These are phyloP conservation scores for Neostethus bicornis DNA, from an alignment of 2,797 vertebrate genomes.

Conservation along the genomic window DNA sequence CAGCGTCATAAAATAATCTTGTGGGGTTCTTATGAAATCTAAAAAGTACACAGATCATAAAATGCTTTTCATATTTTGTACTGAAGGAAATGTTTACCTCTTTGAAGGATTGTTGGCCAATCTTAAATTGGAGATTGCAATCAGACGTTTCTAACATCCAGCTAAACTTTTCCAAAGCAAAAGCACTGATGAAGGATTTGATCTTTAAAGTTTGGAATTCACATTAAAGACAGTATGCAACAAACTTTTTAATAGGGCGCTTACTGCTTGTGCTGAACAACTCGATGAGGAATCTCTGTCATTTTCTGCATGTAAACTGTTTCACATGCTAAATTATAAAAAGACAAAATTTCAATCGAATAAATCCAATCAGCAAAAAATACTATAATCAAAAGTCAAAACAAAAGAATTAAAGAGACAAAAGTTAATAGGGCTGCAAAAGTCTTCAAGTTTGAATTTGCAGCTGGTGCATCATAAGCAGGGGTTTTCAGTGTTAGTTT, in stretches of 20 bases:
- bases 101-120: conserved; percentile 11
- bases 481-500: no score
- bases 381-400: no score
- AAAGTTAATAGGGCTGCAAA: no score
- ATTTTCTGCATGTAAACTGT: background rate
- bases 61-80: conserved; percentile 1
- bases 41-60: background rate
- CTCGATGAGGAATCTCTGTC: background rate
- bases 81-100: conserved; percentile 12
- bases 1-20: background rate
- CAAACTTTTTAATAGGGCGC: background rate
- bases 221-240: conserved; percentile 7
- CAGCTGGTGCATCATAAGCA: no score
- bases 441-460: no score
- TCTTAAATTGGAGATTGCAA: conserved; percentile 7
- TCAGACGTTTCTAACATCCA: conserved; percentile 7
- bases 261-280: background rate
- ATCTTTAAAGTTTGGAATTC: conserved; percentile 2
- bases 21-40: no score
- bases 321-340: background rate
- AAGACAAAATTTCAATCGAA: no score
- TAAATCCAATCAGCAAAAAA: no score
- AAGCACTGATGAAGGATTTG: background rate
- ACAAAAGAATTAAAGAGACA: no score
- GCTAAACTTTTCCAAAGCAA: conserved; percentile 14